Conservation (phyloP, 92 coral and sea anemone genomes). For the Isaurus tuberculatus region DNA sequence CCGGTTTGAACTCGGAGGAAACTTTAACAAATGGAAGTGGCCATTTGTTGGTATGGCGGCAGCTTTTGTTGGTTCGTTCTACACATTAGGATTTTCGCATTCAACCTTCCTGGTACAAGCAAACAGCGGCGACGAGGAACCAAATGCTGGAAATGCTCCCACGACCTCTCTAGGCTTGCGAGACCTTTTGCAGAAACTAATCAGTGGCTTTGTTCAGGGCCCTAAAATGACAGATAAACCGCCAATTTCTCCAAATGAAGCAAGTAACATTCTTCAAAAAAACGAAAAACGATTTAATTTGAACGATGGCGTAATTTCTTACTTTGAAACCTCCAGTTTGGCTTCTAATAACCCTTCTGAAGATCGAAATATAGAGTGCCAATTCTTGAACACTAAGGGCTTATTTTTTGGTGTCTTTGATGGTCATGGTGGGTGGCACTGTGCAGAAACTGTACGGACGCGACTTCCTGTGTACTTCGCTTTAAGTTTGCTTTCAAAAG, state of each 20-base stretch:
- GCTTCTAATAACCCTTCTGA: constrained; percentile 93
- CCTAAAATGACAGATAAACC: constrained; percentile 77
- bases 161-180: constrained; percentile 73
- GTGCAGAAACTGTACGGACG: constrained; percentile 89
- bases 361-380: constrained; percentile 87
- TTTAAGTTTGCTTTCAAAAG: constrained; percentile 69
- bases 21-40: constrained; percentile 90
- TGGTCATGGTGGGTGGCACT: constrained; percentile 99
- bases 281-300: constrained; percentile 84
- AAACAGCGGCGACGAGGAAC: constrained; percentile 58
- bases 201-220: constrained; percentile 80
- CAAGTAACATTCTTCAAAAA: constrained; percentile 77
- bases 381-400: constrained; percentile 71
- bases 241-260: constrained; percentile 83
- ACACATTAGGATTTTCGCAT: constrained; percentile 78
- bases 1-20: constrained; percentile 78
- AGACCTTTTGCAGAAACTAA: constrained; percentile 86
- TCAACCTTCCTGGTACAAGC: constrained; percentile 48
- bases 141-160: constrained; percentile 8
- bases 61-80: constrained; percentile 87
- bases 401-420: constrained; percentile 91
- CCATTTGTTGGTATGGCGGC: constrained; percentile 89
- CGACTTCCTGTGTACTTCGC: constrained; percentile 93
- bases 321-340: constrained; percentile 87
- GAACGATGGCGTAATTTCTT: constrained; percentile 82